phyloP scores from a whole-genome alignment of 2,797 vertebrate genomes.

The Poecilia velifera region DNA sequence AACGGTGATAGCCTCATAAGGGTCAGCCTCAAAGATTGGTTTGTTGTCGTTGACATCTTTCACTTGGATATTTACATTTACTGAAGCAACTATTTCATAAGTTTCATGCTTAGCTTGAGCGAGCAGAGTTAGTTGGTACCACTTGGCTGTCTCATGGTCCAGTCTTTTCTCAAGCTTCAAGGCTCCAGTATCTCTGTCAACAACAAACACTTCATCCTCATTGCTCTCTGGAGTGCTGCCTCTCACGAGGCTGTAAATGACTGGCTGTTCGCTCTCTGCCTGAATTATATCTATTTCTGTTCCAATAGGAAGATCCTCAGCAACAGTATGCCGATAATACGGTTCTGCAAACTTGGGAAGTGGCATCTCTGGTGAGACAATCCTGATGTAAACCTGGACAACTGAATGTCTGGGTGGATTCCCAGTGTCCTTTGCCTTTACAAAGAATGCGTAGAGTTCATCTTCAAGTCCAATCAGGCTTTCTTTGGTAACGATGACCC shows the following conservation, averaged over 20 bases:
- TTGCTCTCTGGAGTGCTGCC: conserved; percentile 95
- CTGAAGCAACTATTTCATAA: conserved; percentile 84
- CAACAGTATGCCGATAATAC: conserved; percentile 89
- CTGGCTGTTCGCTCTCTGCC: conserved; percentile 83
- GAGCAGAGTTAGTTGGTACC: conserved; percentile 92
- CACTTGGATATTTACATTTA: conserved; percentile 91
- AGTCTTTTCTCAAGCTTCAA: conserved; percentile 94
- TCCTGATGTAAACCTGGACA: conserved; percentile 89
- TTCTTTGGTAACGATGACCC: conserved; percentile 93
- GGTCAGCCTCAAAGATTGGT: conserved; percentile 91
- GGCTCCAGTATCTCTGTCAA: conserved; percentile 88
- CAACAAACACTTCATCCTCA: conserved; percentile 89
- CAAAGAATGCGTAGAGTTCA: conserved; percentile 90
- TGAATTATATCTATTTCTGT: conserved; percentile 91
- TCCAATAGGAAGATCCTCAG: conserved; percentile 90
- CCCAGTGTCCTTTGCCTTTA: conserved; percentile 91
- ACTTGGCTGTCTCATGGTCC: conserved; percentile 94
- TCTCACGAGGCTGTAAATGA: conserved; percentile 87
- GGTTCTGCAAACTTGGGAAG: conserved; percentile 91
- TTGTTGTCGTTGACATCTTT: conserved; percentile 95
- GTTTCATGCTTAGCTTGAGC: conserved; percentile 82
- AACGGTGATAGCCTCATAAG: conserved; percentile 89
- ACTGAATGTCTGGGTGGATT: conserved; percentile 87
- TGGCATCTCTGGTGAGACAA: conserved; percentile 87
- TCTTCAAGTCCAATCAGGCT: conserved; percentile 97